Evolutionary conservation across 2,888 invertebrate genomes (phyloP).

Genomic region (Diabrotica balteata): DNA sequence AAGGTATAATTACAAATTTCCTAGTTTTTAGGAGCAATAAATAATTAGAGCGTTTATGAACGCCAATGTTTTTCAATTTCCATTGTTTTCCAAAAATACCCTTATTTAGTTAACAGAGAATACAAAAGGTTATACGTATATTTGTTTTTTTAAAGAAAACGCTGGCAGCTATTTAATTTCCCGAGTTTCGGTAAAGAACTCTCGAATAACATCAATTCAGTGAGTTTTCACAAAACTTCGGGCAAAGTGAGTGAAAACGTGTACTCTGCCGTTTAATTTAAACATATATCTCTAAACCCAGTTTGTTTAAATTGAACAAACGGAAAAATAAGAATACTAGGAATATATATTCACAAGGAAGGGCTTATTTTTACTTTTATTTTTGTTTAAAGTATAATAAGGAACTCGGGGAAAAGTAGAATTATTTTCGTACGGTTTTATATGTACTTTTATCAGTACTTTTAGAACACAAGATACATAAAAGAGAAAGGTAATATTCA

Average conservation of each 20-base stretch:
- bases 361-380: no score
- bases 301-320: constrained; percentile 1
- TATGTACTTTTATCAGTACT: no score
- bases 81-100: neutral
- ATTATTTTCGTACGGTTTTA: no score
- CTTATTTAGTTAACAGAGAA: neutral
- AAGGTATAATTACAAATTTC: no score
- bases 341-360: no score
- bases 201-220: constrained; percentile 2
- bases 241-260: neutral
- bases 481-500: no score
- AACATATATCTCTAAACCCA: neutral
- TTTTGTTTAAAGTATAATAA: no score
- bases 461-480: no score
- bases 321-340: neutral
- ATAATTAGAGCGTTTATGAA: neutral
- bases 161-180: constrained; percentile 2
- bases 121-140: neutral
- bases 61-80: neutral
- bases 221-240: constrained; percentile 3
- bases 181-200: neutral
- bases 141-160: neutral
- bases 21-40: no score
- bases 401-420: no score
- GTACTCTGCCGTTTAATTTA: neutral